These are phyloP conservation scores for Abscondita cerata DNA, from an alignment of 2,888 invertebrate species.

Conservation along the genomic window DNA sequence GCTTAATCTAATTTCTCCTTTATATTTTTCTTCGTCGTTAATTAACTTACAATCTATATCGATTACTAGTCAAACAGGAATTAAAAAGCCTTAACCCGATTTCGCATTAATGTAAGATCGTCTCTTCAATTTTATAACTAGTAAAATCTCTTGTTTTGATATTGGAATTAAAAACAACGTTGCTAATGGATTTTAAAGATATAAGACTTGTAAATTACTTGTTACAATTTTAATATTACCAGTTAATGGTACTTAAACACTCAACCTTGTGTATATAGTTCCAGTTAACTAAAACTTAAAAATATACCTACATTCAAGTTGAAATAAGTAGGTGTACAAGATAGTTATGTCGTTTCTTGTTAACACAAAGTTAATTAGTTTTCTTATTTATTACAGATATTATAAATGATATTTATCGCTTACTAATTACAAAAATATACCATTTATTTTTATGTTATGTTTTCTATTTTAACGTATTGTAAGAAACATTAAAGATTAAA, in stretches of 20 bases:
- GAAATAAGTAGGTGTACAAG: constrained; percentile 16
- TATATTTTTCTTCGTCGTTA: constrained; percentile 1
- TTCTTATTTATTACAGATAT: constrained; percentile 18
- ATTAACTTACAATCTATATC: constrained; percentile 16
- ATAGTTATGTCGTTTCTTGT: constrained; percentile 19
- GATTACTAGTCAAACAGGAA: constrained; percentile 24
- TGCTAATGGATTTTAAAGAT: constrained; percentile 32
- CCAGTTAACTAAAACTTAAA: background rate
- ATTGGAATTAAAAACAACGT: constrained; percentile 45
- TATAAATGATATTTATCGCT: constrained; percentile 1
- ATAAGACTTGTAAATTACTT: constrained; percentile 26
- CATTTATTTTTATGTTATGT: constrained; percentile 7
- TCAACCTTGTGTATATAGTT: background rate
- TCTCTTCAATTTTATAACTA: constrained; percentile 48
- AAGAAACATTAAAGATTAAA: no score
- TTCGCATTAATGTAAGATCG: constrained; percentile 46
- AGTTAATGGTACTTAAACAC: constrained; percentile 14
- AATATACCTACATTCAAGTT: constrained; percentile 11
- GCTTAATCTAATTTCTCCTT: background rate
- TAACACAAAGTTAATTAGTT: constrained; percentile 21
- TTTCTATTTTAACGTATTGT: background rate
- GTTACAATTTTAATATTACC: constrained; percentile 25
- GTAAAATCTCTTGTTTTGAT: constrained; percentile 47
- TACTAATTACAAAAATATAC: constrained; percentile 3
- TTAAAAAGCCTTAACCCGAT: constrained; percentile 42